Conservation (phyloP, 2,888 invertebrate genomes). For the Anticlea derivata region DNA sequence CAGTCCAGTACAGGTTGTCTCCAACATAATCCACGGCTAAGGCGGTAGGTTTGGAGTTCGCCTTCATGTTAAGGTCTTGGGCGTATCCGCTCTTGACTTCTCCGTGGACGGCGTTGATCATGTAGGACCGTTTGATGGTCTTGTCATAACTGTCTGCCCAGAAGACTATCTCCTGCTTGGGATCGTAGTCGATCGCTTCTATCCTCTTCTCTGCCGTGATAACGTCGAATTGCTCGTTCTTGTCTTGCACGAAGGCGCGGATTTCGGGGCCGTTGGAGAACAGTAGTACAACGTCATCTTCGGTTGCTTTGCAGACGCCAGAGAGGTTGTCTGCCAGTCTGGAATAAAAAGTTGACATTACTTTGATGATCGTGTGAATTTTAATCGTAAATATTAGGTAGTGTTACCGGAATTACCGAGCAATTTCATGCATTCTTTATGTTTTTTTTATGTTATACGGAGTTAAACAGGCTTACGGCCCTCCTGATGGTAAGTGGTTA, state of each 20-base stretch:
- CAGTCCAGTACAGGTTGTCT: constrained; percentile 97
- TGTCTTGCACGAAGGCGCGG: constrained; percentile 87
- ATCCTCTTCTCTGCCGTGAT: constrained; percentile 94
- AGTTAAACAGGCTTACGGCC: too few species aligned
- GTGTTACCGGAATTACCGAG: too few species aligned
- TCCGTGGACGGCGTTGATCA: constrained; percentile 91
- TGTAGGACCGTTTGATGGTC: constrained; percentile 95
- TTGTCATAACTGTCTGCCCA: constrained; percentile 98
- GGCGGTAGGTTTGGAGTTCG: constrained; percentile 92
- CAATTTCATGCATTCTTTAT: too few species aligned
- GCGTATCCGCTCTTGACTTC: constrained; percentile 92
- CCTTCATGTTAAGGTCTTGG: constrained; percentile 94
- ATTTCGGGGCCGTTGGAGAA: constrained; percentile 95
- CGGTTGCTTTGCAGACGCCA: constrained; percentile 91
- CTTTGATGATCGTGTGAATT: too few species aligned
- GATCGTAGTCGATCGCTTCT: constrained; percentile 95
- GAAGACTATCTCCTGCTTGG: constrained; percentile 92
- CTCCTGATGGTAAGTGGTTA: too few species aligned
- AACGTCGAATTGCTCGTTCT: constrained; percentile 89
- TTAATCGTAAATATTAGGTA: too few species aligned
- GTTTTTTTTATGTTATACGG: too few species aligned
- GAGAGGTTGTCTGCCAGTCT: constrained; percentile 89
- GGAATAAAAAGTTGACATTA: constrained; percentile 26
- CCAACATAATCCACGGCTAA: constrained; percentile 97
- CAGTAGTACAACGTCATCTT: constrained; percentile 87